Conservation (phyloP, 2,113 vertebrate species). For the Toxotes jaculatrix region DNA sequence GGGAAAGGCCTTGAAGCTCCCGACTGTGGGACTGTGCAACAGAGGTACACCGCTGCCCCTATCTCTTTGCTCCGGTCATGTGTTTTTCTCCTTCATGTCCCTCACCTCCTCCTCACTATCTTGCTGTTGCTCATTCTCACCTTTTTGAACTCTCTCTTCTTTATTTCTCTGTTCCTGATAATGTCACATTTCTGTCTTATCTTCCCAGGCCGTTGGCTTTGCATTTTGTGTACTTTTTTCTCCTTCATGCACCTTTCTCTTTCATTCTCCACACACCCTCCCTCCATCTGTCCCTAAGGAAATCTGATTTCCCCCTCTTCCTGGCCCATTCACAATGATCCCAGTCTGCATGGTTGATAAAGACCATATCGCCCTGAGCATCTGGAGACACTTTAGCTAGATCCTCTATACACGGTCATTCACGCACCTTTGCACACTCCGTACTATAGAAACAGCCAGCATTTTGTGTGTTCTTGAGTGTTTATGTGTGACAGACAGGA, state of each 20-base stretch:
- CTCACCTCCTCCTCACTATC: slow-evolving; percentile 31
- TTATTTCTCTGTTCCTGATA: slow-evolving; percentile 2
- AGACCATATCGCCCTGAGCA: slow-evolving; percentile 74
- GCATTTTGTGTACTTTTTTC: slow-evolving; percentile 13
- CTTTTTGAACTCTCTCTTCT: slow-evolving; percentile 30
- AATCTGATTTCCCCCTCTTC: slow-evolving; percentile 68
- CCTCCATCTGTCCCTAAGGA: slow-evolving; percentile 27
- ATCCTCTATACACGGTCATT: slow-evolving; percentile 58
- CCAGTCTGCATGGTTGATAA: slow-evolving; percentile 72
- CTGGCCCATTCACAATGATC: slow-evolving; percentile 73
- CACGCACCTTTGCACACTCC: slow-evolving; percentile 32
- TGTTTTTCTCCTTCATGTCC: slow-evolving; percentile 29
- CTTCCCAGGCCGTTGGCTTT: slow-evolving; percentile 17
- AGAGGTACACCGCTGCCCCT: slow-evolving; percentile 35
- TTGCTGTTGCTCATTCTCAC: slow-evolving; percentile 31
- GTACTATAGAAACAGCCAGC: slow-evolving; percentile 21
- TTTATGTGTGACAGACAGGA: background rate
- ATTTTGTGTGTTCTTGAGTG: background rate
- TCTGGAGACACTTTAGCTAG: slow-evolving; percentile 77
- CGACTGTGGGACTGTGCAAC: slow-evolving; percentile 39
- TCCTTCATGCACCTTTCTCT: slow-evolving; percentile 11
- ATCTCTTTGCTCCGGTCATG: slow-evolving; percentile 40
- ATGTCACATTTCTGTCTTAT: slow-evolving; percentile 28
- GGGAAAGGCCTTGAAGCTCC: slow-evolving; percentile 62
- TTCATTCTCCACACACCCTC: slow-evolving; percentile 5